Evolutionary conservation across 1,140 invertebrate genomes (phyloP).

Genomic region (Cotesia glomerata): DNA sequence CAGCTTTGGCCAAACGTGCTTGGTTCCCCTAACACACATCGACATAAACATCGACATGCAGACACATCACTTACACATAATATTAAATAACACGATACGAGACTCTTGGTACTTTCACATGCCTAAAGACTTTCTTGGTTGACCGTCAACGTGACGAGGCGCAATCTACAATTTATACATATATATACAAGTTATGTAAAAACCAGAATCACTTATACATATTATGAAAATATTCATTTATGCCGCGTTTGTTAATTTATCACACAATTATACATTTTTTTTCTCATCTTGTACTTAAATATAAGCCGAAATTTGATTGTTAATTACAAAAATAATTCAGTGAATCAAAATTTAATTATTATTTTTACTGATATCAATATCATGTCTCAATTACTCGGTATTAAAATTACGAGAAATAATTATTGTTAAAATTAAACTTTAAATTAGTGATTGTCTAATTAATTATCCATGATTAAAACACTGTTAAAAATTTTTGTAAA

Average conservation of each 20-base stretch:
- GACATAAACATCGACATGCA: not conserved
- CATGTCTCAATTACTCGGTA: not conserved
- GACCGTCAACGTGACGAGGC: conserved; percentile 17
- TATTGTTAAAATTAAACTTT: not conserved
- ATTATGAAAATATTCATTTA: not conserved
- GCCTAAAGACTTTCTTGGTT: conserved; percentile 25
- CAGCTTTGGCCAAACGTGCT: not conserved
- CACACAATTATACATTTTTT: not conserved
- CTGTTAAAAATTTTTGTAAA: too few relatives aligned
- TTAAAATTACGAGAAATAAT: not conserved
- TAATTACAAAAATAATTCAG: too few relatives aligned
- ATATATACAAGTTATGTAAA: conserved; percentile 5
- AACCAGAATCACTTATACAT: not conserved
- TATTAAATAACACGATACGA: not conserved
- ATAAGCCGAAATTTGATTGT: too few relatives aligned
- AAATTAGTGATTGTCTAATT: conserved; percentile 27
- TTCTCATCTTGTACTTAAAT: not conserved
- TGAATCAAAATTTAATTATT: not conserved
- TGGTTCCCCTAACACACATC: conserved; percentile 10
- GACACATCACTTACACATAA: not conserved
- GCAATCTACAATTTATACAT: not conserved
- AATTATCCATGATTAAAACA: conserved; percentile 17
- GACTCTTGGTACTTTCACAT: conserved; percentile 18
- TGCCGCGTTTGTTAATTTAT: not conserved
- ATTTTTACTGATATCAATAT: not conserved